Evolutionary conservation across 2,113 vertebrate species (phyloP).

Genomic region (Gracilinanus agilis): DNA sequence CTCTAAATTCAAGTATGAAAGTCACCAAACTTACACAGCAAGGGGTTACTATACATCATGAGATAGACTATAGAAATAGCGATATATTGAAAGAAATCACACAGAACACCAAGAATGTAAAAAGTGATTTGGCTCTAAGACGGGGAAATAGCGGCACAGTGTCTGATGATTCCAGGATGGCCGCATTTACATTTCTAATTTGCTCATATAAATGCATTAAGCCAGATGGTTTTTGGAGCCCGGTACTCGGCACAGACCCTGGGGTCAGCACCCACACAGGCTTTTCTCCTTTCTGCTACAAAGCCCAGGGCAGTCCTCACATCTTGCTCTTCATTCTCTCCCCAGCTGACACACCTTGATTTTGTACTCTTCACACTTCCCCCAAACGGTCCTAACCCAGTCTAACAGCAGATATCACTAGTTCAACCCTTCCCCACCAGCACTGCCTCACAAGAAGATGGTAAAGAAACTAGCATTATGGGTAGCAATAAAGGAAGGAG

Average conservation of each 20-base stretch:
- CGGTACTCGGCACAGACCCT: constrained; percentile 46
- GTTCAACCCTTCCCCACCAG: constrained; percentile 5
- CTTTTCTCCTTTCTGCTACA: constrained; percentile 20
- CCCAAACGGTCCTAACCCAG: neutral
- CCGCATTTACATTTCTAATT: constrained; percentile 74
- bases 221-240: constrained; percentile 69
- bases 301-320: constrained; percentile 36
- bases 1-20: constrained; percentile 28
- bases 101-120: constrained; percentile 30
- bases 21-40: constrained; percentile 32
- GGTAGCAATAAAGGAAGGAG: constrained; percentile 10
- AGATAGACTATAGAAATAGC: constrained; percentile 29
- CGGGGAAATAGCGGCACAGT: constrained; percentile 43
- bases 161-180: constrained; percentile 47
- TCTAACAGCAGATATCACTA: constrained; percentile 29
- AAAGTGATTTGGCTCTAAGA: constrained; percentile 42
- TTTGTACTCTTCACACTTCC: constrained; percentile 27
- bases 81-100: constrained; percentile 56
- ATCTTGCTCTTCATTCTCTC: constrained; percentile 49
- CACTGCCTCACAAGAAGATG: neutral
- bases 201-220: constrained; percentile 80
- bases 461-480: constrained; percentile 7
- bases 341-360: constrained; percentile 42
- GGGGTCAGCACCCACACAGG: constrained; percentile 67
- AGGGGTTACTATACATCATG: constrained; percentile 19